Percentiles rank a stretch among this genome's conserved stretches.
Conservation (phyloP, 2,797 vertebrate species). For the Eutrigla gurnardus region DNA sequence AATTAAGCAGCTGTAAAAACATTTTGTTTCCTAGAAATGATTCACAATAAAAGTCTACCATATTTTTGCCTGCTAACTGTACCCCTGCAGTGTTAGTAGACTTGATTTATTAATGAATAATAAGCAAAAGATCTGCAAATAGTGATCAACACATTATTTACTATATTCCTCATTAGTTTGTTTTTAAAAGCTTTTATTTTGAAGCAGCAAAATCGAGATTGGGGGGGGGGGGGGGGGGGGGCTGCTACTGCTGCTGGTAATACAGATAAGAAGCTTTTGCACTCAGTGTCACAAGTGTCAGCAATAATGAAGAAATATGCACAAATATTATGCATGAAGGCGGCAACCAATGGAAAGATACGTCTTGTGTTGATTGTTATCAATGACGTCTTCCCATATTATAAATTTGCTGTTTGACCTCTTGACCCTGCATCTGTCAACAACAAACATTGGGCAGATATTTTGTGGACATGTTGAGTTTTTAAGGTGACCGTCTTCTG, state of each 20-base stretch:
- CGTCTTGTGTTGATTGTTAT: background rate
- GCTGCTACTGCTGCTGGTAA: slow-evolving; percentile 24
- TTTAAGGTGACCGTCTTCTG: background rate
- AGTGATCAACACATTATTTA: too few relatives aligned
- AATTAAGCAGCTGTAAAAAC: too few relatives aligned
- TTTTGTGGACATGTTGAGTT: background rate
- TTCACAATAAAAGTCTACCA: too few relatives aligned
- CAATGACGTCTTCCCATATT: background rate
- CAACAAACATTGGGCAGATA: background rate
- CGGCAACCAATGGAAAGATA: background rate
- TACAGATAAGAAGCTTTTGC: slow-evolving; percentile 1
- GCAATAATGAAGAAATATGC: slow-evolving; percentile 26
- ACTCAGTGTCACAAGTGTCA: slow-evolving; percentile 1
- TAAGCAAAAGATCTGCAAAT: too few relatives aligned
- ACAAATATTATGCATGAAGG: background rate
- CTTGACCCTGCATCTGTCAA: background rate
- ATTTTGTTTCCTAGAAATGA: too few relatives aligned
- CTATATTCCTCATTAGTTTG: too few relatives aligned
- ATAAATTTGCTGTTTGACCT: background rate
- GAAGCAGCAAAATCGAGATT: too few relatives aligned
- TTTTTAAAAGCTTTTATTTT: too few relatives aligned
- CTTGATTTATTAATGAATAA: too few relatives aligned
- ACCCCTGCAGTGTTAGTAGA: too few relatives aligned
- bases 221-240: too few relatives aligned
- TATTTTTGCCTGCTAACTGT: too few relatives aligned